These are phyloP conservation scores for Zelostemma sp. DNA, from an alignment of 1,140 invertebrate genomes.

Conservation along the genomic window DNA sequence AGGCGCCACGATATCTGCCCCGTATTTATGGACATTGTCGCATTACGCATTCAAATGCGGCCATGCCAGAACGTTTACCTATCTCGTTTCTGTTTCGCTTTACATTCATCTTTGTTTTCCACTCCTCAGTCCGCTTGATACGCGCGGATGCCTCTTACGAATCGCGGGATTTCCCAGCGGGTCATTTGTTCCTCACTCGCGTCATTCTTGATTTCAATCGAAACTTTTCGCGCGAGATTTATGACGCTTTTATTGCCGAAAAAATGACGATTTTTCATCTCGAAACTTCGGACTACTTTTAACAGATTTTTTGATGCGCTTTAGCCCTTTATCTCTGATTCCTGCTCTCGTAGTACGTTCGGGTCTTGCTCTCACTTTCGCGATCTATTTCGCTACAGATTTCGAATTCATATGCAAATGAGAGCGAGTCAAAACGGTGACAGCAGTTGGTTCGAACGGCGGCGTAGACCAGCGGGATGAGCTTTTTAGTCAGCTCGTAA, in stretches of 20 bases:
- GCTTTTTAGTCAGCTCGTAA: conserved; percentile 47
- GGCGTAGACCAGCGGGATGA: conserved; percentile 13
- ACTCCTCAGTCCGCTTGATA: conserved; percentile 15
- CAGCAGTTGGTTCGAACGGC: conserved; percentile 14
- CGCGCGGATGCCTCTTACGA: conserved; percentile 15
- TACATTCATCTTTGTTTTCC: conserved; percentile 32
- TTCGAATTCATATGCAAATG: conserved; percentile 58
- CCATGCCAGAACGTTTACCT: conserved; percentile 24
- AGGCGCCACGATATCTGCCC: conserved; percentile 27
- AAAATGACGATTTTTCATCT: no score
- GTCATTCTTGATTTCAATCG: conserved; percentile 16
- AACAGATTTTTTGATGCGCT: no score
- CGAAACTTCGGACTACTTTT: no score
- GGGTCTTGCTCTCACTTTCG: conserved; percentile 13
- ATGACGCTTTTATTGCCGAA: no score
- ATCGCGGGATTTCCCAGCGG: neutral
- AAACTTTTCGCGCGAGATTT: no score
- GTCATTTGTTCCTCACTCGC: conserved; percentile 8
- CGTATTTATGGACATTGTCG: conserved; percentile 32
- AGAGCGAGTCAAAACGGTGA: conserved; percentile 26
- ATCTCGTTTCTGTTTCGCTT: conserved; percentile 24
- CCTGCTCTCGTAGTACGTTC: no score
- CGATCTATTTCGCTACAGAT: conserved; percentile 28
- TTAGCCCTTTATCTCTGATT: no score
- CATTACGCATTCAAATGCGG: conserved; percentile 52